Conservation (phyloP, 1,140 invertebrate species). For the Atta colombica region DNA sequence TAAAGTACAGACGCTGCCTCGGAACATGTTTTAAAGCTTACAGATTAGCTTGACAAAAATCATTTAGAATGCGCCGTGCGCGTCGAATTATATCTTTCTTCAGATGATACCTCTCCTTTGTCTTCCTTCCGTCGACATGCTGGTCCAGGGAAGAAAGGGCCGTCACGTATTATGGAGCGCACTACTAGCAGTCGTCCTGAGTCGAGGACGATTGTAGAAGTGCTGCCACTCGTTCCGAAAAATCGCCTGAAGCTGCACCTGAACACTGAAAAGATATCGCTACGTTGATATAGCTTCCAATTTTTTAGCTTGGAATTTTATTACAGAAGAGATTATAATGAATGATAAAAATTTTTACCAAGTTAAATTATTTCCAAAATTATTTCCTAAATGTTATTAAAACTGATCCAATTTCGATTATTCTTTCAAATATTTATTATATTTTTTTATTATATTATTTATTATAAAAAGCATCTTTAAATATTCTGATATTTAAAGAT, state of each 20-base stretch:
- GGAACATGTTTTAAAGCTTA: slow-evolving; percentile 45
- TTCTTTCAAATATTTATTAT: not conserved
- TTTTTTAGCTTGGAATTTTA: slow-evolving; percentile 8
- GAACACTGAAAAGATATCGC: slow-evolving; percentile 72
- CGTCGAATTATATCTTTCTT: not conserved
- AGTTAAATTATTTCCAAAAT: not conserved
- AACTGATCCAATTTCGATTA: not conserved
- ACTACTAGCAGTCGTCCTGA: slow-evolving; percentile 82
- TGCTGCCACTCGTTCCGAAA: slow-evolving; percentile 80
- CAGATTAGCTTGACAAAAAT: slow-evolving; percentile 53
- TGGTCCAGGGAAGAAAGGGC: not conserved
- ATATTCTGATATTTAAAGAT: not conserved
- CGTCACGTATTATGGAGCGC: not conserved
- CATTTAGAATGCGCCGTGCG: slow-evolving; percentile 22
- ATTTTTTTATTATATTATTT: too few species aligned
- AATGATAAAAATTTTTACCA: not conserved
- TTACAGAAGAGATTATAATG: not conserved
- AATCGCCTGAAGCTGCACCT: slow-evolving; percentile 74
- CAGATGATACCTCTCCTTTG: slow-evolving; percentile 9
- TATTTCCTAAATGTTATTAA: not conserved
- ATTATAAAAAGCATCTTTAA: too few species aligned
- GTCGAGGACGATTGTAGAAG: slow-evolving; percentile 80
- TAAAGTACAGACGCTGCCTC: slow-evolving; percentile 36
- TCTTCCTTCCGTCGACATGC: not conserved
- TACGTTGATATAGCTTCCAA: slow-evolving; percentile 2